Percentiles rank a stretch among this genome's conserved stretches.
Evolutionary conservation across 2,113 vertebrate species (phyloP).

Genomic region (Stictonetta naevosa): DNA sequence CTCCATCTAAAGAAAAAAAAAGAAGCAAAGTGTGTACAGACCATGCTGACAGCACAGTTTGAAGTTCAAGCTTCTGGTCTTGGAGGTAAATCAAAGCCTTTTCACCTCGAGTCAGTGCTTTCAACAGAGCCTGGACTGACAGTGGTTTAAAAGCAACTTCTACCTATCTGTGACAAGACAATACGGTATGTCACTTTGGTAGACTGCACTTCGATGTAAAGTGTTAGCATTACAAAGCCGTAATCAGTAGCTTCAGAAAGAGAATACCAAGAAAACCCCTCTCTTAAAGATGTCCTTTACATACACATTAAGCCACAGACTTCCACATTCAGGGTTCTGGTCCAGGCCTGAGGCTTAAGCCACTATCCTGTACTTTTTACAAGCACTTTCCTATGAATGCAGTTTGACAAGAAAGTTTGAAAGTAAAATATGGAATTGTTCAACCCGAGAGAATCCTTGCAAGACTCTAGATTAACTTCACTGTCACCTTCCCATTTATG

Average conservation of each 20-base stretch:
- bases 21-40: neutral
- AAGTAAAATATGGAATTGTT: neutral
- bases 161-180: neutral
- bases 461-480: neutral
- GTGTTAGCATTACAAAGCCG: neutral
- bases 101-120: neutral
- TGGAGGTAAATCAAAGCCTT: neutral
- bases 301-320: neutral
- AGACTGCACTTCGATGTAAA: neutral
- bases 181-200: accelerated
- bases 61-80: neutral
- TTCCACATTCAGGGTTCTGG: neutral
- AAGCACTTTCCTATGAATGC: neutral
- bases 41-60: accelerated
- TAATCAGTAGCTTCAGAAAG: neutral
- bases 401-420: neutral
- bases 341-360: neutral
- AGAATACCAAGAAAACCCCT: neutral
- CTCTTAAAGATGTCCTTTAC: neutral
- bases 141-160: neutral
- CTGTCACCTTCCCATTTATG: neutral
- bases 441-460: neutral
- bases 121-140: neutral
- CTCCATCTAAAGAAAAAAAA: slow-evolving; percentile 68
- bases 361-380: neutral